Percentiles rank a stretch among this genome's conserved stretches.
Evolutionary conservation across 2,888 invertebrate genomes (phyloP).

Genomic region (Euzophera pinguis): DNA sequence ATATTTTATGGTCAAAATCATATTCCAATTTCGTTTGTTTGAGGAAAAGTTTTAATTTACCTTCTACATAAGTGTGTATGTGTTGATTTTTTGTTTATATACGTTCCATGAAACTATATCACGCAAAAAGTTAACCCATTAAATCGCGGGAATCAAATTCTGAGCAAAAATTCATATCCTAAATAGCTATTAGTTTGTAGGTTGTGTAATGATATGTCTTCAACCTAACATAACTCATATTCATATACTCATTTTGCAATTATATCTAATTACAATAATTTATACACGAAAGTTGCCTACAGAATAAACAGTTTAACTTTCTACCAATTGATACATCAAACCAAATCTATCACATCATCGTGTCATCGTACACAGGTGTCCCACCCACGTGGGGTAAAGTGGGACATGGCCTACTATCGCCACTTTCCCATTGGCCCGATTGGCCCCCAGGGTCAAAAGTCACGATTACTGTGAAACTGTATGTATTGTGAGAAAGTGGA

Average conservation of each 20-base stretch:
- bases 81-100: too few species aligned
- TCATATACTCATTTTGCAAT: neutral
- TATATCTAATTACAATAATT: neutral
- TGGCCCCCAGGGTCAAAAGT: slow-evolving; percentile 13
- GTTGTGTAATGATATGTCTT: too few species aligned
- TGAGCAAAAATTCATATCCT: too few species aligned
- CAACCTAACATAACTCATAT: neutral
- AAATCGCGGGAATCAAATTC: too few species aligned
- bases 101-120: too few species aligned
- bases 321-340: neutral
- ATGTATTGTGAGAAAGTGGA: slow-evolving; percentile 5
- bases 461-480: neutral
- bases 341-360: slow-evolving; percentile 5
- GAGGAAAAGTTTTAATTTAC: too few species aligned
- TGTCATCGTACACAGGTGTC: slow-evolving; percentile 26
- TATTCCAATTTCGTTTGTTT: too few species aligned
- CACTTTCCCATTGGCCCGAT: slow-evolving; percentile 30
- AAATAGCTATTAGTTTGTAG: too few species aligned
- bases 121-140: too few species aligned
- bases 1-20: too few species aligned
- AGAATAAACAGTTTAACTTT: neutral
- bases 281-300: slow-evolving; percentile 2
- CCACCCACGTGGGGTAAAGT: slow-evolving; percentile 20
- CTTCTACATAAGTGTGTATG: too few species aligned
- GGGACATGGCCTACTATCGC: slow-evolving; percentile 26